Evolutionary conservation across 2,888 invertebrate species (phyloP).

Genomic region (Pyrgus malvae): DNA sequence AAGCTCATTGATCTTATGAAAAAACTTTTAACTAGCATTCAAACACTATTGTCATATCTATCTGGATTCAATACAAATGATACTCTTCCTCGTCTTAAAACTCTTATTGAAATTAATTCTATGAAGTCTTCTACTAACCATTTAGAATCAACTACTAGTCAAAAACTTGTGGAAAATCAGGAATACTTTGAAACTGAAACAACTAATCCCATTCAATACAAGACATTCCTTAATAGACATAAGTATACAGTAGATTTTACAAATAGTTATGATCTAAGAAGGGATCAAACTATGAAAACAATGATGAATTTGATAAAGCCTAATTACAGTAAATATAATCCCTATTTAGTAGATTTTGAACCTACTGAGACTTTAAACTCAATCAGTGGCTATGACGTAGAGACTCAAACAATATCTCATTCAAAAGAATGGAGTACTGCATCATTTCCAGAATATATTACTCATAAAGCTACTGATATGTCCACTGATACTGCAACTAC

Average conservation of each 20-base stretch:
- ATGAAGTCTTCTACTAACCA: neutral
- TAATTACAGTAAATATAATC: slow-evolving; percentile 1
- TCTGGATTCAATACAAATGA: neutral
- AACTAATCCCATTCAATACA: neutral
- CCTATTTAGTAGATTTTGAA: neutral
- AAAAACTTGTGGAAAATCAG: neutral
- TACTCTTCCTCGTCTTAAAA: neutral
- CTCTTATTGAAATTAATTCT: neutral
- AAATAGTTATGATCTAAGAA: neutral
- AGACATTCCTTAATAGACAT: slow-evolving; percentile 13
- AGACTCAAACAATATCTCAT: neutral
- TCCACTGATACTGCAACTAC: slow-evolving; percentile 4
- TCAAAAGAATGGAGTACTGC: slow-evolving; percentile 3
- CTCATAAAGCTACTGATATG: slow-evolving; percentile 1
- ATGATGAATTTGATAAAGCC: slow-evolving; percentile 29
- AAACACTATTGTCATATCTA: slow-evolving; percentile 43
- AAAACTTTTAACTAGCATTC: slow-evolving; percentile 47
- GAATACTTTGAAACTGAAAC: neutral
- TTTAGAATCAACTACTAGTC: neutral
- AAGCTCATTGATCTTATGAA: slow-evolving; percentile 42
- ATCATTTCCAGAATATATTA: neutral
- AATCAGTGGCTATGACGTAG: neutral
- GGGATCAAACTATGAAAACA: slow-evolving; percentile 16
- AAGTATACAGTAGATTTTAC: slow-evolving; percentile 14
- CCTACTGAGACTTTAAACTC: neutral